Evolutionary conservation across 35 echinoderm and acorn worm species (phyloP).

Genomic region (Heliocidaris tuberculata): DNA sequence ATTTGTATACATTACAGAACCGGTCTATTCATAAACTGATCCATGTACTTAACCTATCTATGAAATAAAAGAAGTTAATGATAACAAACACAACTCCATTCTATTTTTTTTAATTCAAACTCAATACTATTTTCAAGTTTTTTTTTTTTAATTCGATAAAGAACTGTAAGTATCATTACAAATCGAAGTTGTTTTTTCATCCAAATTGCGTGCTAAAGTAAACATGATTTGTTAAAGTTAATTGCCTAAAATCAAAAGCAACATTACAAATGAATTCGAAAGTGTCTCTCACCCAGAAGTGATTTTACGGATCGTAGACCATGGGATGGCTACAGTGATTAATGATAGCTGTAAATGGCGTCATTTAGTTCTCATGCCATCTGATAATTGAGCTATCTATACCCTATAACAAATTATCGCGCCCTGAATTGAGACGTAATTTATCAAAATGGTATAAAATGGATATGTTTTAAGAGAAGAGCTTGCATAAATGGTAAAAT

Average conservation of each 20-base stretch:
- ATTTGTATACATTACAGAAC: no score
- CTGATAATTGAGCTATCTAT: background rate
- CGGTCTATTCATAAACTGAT: no score
- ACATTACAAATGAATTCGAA: background rate
- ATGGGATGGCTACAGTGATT: background rate
- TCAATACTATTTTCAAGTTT: no score
- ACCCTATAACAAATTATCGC: background rate
- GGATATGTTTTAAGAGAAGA: background rate
- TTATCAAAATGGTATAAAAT: background rate
- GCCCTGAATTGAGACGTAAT: background rate
- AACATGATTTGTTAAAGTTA: background rate
- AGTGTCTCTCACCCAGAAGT: background rate
- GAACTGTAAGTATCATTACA: no score
- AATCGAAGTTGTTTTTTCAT: background rate
- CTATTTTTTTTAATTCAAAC: no score
- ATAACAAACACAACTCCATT: no score
- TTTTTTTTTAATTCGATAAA: no score
- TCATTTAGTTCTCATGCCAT: background rate
- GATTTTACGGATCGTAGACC: background rate
- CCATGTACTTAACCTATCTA: no score
- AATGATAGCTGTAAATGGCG: background rate
- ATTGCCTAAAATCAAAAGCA: background rate
- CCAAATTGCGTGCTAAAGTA: background rate
- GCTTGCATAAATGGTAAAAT: no score
- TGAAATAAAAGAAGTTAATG: no score